Base-by-base conservation (phyloP, 1,140 invertebrate species). In the Pseudobourletiella spinata region DNA sequence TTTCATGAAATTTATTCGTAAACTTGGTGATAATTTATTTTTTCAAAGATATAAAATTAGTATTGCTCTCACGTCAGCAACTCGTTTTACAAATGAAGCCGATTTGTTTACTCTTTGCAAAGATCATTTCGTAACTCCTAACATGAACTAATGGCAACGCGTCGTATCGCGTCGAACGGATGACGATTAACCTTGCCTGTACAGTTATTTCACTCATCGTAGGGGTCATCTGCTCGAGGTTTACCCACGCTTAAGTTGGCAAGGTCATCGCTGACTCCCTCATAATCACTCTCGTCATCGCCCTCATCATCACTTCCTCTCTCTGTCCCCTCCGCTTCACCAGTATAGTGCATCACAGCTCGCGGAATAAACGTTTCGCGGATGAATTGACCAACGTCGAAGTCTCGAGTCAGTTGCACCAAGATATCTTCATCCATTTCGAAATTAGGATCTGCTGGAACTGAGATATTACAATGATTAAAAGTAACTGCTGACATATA, bases 331-430 rank as follows among this genome's bases (percentile, higher is more conserved):
- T 55, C 52, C 2, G 52, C 52, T 55, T 55, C 52, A n/a, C 52
- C 52, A 32, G 52, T 55, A 26, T 32, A 55, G 39, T 55, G 52
- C 52, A 55, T 11, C 16, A 55, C 52, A n/a, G 52, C 52, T n/a
- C 32, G 28, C 3, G 52, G 52, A 3, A 55, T 32, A 35, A 55
- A 55, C 2, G 52, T 55, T 55, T 55, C 52, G 3, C 52, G 52
- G 16, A 55, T 35, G 39, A 55, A 55, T 39, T 55, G 52, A 20
- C 52, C 52, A 3, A 55, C 22, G 29, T 55, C 52, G 26, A 55
- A 55, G 22, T 55, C 52, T 18, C 52, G 11, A n/a, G 52, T 55
- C 32, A 55, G n/a, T 8, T 8, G 25, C 14, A 55, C 52, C 29
- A 55, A 55, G 30, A 55, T 39, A 3, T 55, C 52, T 35, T 55